Evolutionary conservation across 2,113 vertebrate species (phyloP), one percentile per base, ranked within the genome.

Genomic region (Forbesichthys agassizii): DNA sequence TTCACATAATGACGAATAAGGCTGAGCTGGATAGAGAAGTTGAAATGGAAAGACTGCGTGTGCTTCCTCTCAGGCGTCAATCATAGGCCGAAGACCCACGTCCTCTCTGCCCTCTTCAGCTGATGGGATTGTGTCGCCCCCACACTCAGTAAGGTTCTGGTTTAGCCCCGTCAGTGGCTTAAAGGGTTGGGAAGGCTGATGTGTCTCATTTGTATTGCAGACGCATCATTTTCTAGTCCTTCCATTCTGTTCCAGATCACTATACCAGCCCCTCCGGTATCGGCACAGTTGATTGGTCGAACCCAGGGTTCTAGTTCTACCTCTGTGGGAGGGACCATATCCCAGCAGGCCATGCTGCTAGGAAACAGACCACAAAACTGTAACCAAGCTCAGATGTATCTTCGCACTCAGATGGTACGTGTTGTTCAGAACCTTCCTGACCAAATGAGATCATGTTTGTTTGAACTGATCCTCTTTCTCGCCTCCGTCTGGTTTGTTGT

Each of bases 331-430:
- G 73, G 88, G 11, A 75, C 85, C 2, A 94, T 98, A 82, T 96
- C 95, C 86, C 96, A 96, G 87, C 96, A 98, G 92, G 94, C 95
- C 52, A 95, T 96, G 94, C 87, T 97, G 59, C 90, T 97, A 79
- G 96, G 95, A 82, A 96, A 94, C 81, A 93, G 94, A 76, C 96
- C 95, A 9, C 92, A 94, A 71, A 95, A 93, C 87, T 85, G 95
- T 69, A 98, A 94, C 89, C 96, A 97, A 91, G 95, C 96, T 84
- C 96, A 98, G 81, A 97, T 98, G 96, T 97, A 97, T 71, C 96
- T 98, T 1, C 94, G 95, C 80, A 96, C 96, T 84, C 96, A 98
- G 88, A 98, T 97, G 96, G 96, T 97, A 84, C 88, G 88, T 84
- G 67, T 3, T 74, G 9, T 14, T 61, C 33, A 16, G 52, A 33